These are phyloP conservation scores for Ditylenchus dipsaci DNA, from an alignment of 1,140 invertebrate species.

Conservation along the genomic window DNA sequence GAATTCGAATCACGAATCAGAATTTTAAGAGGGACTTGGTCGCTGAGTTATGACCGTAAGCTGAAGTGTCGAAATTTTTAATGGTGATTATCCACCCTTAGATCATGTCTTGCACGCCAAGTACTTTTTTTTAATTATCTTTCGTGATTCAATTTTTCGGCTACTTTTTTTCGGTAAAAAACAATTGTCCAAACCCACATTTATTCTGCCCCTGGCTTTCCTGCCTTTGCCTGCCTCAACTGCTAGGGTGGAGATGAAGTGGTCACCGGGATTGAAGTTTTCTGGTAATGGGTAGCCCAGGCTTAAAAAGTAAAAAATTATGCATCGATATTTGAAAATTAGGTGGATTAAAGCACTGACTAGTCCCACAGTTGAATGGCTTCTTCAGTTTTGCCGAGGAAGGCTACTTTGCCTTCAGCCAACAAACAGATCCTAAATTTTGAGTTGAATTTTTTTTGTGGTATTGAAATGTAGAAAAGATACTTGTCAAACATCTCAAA, in stretches of 20 bases:
- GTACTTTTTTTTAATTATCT: too few species aligned
- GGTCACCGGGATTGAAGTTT: slow-evolving; percentile 93
- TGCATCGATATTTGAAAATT: not conserved
- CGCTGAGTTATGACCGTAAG: too few species aligned
- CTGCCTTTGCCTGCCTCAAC: slow-evolving; percentile 76
- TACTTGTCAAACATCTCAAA: slow-evolving; percentile 82
- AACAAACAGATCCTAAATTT: slow-evolving; percentile 60
- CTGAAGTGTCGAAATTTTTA: too few species aligned
- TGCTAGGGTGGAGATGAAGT: slow-evolving; percentile 83
- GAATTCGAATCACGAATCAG: too few species aligned
- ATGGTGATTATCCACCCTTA: too few species aligned
- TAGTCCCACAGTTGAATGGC: slow-evolving; percentile 23
- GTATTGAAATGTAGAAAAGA: not conserved
- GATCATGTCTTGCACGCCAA: too few species aligned
- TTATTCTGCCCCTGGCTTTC: slow-evolving; percentile 60
- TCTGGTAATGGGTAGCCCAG: slow-evolving; percentile 61
- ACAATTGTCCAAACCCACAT: slow-evolving; percentile 41
- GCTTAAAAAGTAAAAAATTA: slow-evolving; percentile 38
- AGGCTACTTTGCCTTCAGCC: slow-evolving; percentile 85
- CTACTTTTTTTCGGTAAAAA: too few species aligned
- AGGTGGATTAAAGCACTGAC: not conserved
- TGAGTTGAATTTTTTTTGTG: not conserved
- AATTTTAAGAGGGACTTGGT: too few species aligned
- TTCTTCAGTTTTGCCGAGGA: slow-evolving; percentile 74
- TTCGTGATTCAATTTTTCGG: too few species aligned